Evolutionary conservation across 1,140 invertebrate species (phyloP).

Genomic region (Rhynchophorus ferrugineus): DNA sequence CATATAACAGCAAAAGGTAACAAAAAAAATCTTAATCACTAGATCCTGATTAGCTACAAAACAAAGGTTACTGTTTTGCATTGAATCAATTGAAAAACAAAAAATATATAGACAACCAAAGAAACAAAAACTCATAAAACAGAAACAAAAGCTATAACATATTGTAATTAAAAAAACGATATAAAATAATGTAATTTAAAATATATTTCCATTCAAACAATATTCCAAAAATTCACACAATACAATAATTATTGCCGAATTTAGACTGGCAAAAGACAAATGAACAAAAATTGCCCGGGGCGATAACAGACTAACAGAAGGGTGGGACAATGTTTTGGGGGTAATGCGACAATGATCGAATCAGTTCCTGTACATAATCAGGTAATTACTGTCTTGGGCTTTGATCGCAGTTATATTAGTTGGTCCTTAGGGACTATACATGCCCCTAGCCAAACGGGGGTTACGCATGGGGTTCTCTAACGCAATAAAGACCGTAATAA

Average conservation of each 20-base stretch:
- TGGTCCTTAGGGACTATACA: neutral
- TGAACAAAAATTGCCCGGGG: neutral
- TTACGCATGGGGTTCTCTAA: neutral
- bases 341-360: neutral
- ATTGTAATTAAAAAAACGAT: no score
- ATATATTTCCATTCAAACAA: no score
- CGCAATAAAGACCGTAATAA: neutral
- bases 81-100: no score
- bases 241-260: no score
- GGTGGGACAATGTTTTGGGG: neutral
- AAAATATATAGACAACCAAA: no score
- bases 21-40: no score
- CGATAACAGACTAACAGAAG: neutral
- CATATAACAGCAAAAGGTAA: no score
- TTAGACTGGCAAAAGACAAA: neutral
- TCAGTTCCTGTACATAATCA: neutral
- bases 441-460: neutral
- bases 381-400: neutral
- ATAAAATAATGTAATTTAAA: no score
- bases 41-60: no score
- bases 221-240: neutral
- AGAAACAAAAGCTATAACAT: no score
- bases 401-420: neutral
- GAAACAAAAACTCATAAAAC: no score
- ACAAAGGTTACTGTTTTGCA: no score